Conservation (phyloP, 2,113 vertebrate genomes). For the Hemibagrus wyckioides region DNA sequence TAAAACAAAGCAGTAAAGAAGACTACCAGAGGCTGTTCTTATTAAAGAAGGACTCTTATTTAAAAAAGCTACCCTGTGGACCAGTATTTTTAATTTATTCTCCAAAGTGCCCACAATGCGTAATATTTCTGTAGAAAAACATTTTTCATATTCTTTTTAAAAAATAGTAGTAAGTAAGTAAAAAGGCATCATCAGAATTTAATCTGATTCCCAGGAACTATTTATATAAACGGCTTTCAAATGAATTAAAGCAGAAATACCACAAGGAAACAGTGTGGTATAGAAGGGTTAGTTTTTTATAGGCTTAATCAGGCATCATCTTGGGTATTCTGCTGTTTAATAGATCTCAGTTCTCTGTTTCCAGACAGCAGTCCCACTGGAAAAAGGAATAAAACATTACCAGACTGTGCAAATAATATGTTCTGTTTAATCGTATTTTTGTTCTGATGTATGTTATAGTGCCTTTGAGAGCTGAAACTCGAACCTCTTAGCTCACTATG, state of each 20-base stretch:
- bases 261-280: conserved; percentile 36
- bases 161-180: background rate
- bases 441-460: conserved; percentile 12
- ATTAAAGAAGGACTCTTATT: background rate
- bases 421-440: conserved; percentile 17
- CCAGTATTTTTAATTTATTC: background rate
- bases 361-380: background rate
- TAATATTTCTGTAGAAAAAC: background rate
- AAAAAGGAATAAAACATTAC: conserved; percentile 7
- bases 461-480: background rate
- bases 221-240: conserved; percentile 55
- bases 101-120: background rate
- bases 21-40: background rate
- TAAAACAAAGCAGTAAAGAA: background rate
- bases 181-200: background rate
- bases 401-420: background rate
- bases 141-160: background rate
- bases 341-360: conserved; percentile 31
- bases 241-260: conserved; percentile 55
- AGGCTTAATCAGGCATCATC: conserved; percentile 47
- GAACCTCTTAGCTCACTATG: background rate
- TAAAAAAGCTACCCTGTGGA: background rate
- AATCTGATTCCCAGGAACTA: conserved; percentile 27
- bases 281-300: conserved; percentile 34
- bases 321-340: conserved; percentile 36